phyloP scores from a whole-genome alignment of 1,140 invertebrate species.

The Macrotrachela quadricornifera region DNA sequence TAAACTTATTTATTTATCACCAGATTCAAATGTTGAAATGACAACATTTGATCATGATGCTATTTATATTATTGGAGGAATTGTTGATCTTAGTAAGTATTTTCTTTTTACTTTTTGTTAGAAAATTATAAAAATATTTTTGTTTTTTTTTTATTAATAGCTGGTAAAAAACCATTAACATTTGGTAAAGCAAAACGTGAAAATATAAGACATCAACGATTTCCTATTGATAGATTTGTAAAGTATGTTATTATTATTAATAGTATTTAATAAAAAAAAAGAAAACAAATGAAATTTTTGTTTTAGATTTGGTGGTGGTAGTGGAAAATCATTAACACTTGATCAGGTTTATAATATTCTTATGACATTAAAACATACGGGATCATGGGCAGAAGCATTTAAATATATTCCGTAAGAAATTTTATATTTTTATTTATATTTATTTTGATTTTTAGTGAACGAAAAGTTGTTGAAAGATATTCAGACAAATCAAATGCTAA shows the following conservation, averaged over 20 bases:
- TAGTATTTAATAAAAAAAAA: not conserved
- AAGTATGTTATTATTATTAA: not conserved
- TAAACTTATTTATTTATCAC: conserved; percentile 11
- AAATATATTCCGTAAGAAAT: not conserved
- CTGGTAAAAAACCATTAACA: not conserved
- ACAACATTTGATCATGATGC: conserved; percentile 9
- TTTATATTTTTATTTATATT: too few species aligned
- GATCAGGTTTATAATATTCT: conserved; percentile 6
- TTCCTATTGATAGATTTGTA: conserved; percentile 5
- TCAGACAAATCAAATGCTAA: too few species aligned
- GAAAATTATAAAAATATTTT: conserved; percentile 5
- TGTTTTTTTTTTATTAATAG: too few species aligned
- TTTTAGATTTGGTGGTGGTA: not conserved
- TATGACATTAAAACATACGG: not conserved
- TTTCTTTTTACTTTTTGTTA: too few species aligned
- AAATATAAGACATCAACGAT: conserved; percentile 3
- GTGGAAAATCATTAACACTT: conserved; percentile 4
- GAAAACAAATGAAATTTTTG: not conserved
- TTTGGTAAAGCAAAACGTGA: conserved; percentile 4
- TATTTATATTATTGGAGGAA: conserved; percentile 13
- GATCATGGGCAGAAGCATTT: not conserved
- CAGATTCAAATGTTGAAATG: conserved; percentile 8
- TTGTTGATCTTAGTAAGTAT: conserved; percentile 13
- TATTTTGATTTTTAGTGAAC: too few species aligned
- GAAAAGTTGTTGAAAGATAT: too few species aligned